Evolutionary conservation across 1,140 invertebrate genomes (phyloP), one percentile per base, ranked within the genome.

Genomic region (Procambarus virginalis): DNA sequence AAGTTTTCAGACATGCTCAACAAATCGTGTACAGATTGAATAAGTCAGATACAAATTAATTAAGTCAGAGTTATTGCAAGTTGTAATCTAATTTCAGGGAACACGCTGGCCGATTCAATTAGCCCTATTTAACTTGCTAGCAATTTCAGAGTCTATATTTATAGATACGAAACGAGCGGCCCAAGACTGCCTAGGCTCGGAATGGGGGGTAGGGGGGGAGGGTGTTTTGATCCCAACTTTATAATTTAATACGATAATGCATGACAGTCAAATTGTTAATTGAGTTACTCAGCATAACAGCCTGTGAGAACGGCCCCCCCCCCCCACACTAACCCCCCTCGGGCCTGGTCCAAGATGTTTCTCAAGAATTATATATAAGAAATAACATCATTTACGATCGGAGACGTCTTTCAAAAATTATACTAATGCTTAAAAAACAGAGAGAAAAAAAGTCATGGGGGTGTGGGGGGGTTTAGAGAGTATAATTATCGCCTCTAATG

Each of bases 11-110:
- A n/a, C 49, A n/a, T 22, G 48, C 51, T 87, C 49, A 48, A 87
- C 81, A 80, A 87, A 87, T 87, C 85, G 81, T 87, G 85, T 78
- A 87, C 60, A 70, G 79, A 85, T 51, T 70, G 85, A 87, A 81
- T 70, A 80, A 87, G 79, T 80, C 78, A 51, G 85, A 78, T 80
- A 80, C 60, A 87, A 58, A 87, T 87, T 80, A 87, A 87, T 80
- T 80, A 87, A 87, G 85, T 80, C 64, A 80, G 77, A 87, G 79
- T 87, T 79, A 87, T 68, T 64, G 48, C 79, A 87, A 87, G 60
- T 87, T 87, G 45, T 79, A 68, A 87, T 87, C 78, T 34, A 77
- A 87, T 87, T 87, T 87, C 85, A 34, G 85, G 34, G n/a, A 58
- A 48, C 78, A 46, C 45, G 60, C 10, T n/a, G 78, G 78, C 60